These are phyloP conservation scores for Papilio demoleus DNA, from an alignment of 2,888 invertebrate species.

Conservation along the genomic window DNA sequence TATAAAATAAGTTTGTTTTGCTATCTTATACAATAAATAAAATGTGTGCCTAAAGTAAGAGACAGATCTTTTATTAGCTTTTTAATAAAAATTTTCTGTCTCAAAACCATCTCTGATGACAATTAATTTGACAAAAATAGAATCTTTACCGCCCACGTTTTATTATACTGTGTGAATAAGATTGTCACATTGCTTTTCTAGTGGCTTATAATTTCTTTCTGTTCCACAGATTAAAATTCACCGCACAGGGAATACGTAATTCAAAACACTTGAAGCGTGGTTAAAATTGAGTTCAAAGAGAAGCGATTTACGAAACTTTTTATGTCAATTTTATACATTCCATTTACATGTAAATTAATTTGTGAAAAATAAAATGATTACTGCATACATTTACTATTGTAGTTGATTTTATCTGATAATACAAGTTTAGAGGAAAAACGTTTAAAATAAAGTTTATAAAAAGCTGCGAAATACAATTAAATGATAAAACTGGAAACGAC, in stretches of 20 bases:
- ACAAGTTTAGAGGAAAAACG: no score
- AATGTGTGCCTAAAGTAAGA: no score
- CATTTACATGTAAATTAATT: conserved; percentile 20
- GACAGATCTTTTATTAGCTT: background rate
- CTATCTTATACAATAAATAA: no score
- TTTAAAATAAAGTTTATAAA: no score
- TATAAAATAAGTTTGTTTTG: no score
- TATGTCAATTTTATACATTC: background rate
- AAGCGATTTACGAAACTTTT: conserved; percentile 33
- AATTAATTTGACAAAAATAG: conserved; percentile 1
- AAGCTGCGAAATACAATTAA: background rate
- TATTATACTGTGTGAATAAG: conserved; percentile 18
- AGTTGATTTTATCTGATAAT: no score
- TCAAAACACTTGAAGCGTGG: conserved; percentile 55
- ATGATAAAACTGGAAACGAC: background rate
- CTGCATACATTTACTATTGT: no score
- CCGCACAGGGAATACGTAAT: conserved; percentile 62
- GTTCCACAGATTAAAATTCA: conserved; percentile 63
- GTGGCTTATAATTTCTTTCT: conserved; percentile 70
- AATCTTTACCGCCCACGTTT: background rate
- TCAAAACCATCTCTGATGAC: background rate
- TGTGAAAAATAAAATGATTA: no score
- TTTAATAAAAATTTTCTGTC: background rate
- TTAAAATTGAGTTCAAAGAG: conserved; percentile 52
- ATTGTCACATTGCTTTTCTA: conserved; percentile 58